Percentiles rank a stretch among this genome's conserved stretches.
phyloP scores from a whole-genome alignment of 1,140 invertebrate species.

The Augochlora pura region DNA sequence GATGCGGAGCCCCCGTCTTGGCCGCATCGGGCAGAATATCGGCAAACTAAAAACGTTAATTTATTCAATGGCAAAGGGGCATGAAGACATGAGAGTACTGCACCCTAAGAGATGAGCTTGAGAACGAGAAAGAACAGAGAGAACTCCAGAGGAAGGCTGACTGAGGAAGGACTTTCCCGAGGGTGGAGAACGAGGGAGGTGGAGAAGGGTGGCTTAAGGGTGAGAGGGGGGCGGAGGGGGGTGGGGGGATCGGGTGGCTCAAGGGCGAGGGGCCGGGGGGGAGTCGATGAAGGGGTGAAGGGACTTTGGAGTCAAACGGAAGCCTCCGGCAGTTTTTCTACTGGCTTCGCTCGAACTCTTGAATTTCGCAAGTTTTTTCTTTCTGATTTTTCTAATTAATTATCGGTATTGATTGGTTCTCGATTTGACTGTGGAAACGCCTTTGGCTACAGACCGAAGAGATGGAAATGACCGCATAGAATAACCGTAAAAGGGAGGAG shows the following conservation, averaged over 20 bases:
- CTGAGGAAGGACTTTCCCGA: slow-evolving; percentile 43
- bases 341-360: slow-evolving; percentile 49
- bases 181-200: slow-evolving; percentile 28
- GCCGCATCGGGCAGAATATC: slow-evolving; percentile 62
- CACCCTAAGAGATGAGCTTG: slow-evolving; percentile 52
- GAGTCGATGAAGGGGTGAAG: slow-evolving; percentile 33
- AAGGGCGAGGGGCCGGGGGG: neutral
- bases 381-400: slow-evolving; percentile 73
- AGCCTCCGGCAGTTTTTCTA: slow-evolving; percentile 67
- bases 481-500: slow-evolving; percentile 53
- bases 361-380: slow-evolving; percentile 69
- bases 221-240: no score
- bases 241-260: no score
- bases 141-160: slow-evolving; percentile 35
- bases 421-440: slow-evolving; percentile 63
- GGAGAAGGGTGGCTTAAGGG: slow-evolving; percentile 28
- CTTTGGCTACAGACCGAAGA: slow-evolving; percentile 52
- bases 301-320: slow-evolving; percentile 55
- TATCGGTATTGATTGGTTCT: slow-evolving; percentile 73
- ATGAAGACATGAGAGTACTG: slow-evolving; percentile 64
- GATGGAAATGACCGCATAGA: slow-evolving; percentile 63
- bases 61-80: slow-evolving; percentile 72
- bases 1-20: slow-evolving; percentile 50
- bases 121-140: slow-evolving; percentile 52
- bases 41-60: slow-evolving; percentile 76